Conservation (phyloP, 2,113 vertebrate genomes). For the Neodontobutis hainanensis region DNA sequence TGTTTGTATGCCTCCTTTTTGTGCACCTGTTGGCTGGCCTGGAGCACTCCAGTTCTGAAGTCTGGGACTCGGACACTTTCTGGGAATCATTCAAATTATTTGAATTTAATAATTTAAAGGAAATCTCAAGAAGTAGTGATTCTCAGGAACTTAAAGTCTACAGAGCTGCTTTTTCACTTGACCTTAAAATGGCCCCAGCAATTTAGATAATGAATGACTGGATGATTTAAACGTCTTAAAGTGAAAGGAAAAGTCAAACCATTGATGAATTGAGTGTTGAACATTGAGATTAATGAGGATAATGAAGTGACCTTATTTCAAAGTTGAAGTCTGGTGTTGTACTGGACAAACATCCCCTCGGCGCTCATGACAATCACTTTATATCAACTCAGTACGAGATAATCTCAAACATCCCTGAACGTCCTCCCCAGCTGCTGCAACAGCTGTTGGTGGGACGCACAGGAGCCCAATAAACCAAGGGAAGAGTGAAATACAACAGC, state of each 20-base stretch:
- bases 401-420: conserved; percentile 11
- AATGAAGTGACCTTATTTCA: neutral
- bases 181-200: neutral
- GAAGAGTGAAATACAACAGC: neutral
- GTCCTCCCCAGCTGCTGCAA: conserved; percentile 41
- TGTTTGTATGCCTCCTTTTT: too few species aligned
- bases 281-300: neutral
- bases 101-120: too few species aligned
- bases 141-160: too few species aligned
- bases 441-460: conserved; percentile 36
- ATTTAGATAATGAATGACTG: conserved; percentile 1
- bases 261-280: neutral
- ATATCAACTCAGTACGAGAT: conserved; percentile 24
- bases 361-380: conserved; percentile 20
- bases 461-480: neutral
- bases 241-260: neutral
- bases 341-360: conserved; percentile 7
- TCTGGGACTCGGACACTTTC: too few species aligned
- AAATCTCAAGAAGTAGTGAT: neutral
- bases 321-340: neutral
- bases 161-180: neutral
- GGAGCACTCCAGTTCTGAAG: too few species aligned
- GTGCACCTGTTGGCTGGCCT: too few species aligned
- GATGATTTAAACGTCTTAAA: neutral
- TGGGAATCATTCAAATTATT: too few species aligned